Evolutionary conservation across 2,888 invertebrate genomes (phyloP).

Genomic region (Drosophila rubida): DNA sequence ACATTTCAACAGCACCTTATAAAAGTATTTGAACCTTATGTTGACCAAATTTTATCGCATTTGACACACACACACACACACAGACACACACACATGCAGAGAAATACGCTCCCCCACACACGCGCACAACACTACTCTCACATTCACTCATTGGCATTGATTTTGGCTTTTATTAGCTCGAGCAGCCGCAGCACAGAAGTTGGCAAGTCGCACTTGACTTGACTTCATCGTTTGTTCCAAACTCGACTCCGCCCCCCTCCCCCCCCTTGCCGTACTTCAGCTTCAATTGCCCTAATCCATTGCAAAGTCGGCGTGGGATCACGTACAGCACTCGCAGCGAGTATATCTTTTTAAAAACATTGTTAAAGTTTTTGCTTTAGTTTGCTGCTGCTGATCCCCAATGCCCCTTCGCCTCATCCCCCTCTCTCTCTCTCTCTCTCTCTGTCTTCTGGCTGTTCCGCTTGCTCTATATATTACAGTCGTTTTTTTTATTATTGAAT

Average conservation of each 20-base stretch:
- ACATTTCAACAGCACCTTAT: constrained; percentile 80
- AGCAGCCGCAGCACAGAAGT: constrained; percentile 49
- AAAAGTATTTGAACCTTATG: constrained; percentile 81
- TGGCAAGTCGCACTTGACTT: constrained; percentile 60
- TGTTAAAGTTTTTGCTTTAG: constrained; percentile 74
- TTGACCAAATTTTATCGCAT: constrained; percentile 80
- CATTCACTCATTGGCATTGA: constrained; percentile 62
- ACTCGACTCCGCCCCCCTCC: too few relatives aligned
- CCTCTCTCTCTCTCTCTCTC: neutral
- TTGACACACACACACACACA: constrained; percentile 58
- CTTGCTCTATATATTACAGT: constrained; percentile 19
- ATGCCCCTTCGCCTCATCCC: neutral
- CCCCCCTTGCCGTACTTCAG: constrained; percentile 47
- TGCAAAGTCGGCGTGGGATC: constrained; percentile 72
- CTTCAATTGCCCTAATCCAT: constrained; percentile 78
- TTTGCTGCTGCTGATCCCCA: constrained; percentile 49
- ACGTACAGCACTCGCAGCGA: constrained; percentile 70
- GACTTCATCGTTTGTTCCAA: constrained; percentile 46
- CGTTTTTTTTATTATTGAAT: constrained; percentile 75
- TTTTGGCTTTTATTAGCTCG: constrained; percentile 78
- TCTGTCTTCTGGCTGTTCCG: neutral
- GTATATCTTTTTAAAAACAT: constrained; percentile 81
- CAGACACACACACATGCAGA: constrained; percentile 14
- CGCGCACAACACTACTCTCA: constrained; percentile 2
- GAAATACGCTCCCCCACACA: constrained; percentile 7